Base-by-base conservation (phyloP, 2,797 vertebrate genomes). In the Ispidina lecontei region DNA sequence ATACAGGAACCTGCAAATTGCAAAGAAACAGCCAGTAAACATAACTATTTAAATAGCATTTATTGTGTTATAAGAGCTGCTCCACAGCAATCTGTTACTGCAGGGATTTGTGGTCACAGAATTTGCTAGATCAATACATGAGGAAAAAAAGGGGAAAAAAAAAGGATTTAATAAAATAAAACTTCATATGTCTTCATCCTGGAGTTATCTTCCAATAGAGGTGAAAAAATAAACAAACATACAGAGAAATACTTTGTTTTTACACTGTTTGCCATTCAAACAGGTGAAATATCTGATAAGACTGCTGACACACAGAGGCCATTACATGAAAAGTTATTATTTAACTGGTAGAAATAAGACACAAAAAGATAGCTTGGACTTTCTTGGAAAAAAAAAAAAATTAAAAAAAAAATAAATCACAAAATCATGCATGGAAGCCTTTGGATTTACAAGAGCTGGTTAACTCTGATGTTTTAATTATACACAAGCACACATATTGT, bases 1-100 rank as follows among this genome's bases (percentile, higher is more conserved):
- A 74, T 98, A 96, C 51, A 99, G 96, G 89, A 98, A 78, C 98
- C 99, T 99, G 93, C 68, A 97, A 96, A 90, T 95, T 77, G 9
- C 22, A 96, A 89, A 43, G 77, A 94, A 93, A 94, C 60, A 80
- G 70, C 75, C 7, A 96, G 59, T 82, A 89, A 92, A 70, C 5
- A 11, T 22, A 84, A 72, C 7, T 28, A 60, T 6, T 41, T 43
- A 70, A 78, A 54, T 72, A 70, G 15, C 28, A 68, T 35, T 33
- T n/a, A 47, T 29, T 35, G 3, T 35, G 18, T 52, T 85, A 29
- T 23, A 41, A 19, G 25, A 72, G 22, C 18, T 14, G 18, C 87
- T 43, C 76, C 51, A 63, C 37, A 67, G n/a, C 22, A 47, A 51
- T 31, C 46, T 56, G 21, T 56, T 77, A 54, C 21, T 62, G 46